Conservation (phyloP, 1,140 invertebrate species). For the Papilio xuthus region DNA sequence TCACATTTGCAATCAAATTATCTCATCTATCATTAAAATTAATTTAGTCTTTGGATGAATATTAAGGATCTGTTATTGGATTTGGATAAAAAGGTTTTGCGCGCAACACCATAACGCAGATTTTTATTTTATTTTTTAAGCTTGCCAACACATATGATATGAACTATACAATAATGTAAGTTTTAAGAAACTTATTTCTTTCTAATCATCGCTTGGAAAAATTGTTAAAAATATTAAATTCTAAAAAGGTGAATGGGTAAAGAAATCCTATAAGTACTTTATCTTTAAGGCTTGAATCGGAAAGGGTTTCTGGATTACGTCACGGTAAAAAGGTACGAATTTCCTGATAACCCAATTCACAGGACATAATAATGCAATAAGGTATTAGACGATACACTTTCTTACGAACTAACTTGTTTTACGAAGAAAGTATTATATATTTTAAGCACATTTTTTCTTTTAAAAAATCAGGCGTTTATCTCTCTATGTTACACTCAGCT, state of each 20-base stretch:
- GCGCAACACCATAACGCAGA: too few relatives aligned
- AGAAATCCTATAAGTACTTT: constrained; percentile 10
- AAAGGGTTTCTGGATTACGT: constrained; percentile 6
- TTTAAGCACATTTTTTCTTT: not conserved
- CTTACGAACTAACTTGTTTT: not conserved
- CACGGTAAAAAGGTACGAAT: constrained; percentile 22
- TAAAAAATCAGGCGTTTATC: too few relatives aligned
- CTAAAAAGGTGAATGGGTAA: not conserved
- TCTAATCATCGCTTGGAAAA: not conserved
- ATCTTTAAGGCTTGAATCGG: not conserved
- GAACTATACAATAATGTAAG: too few relatives aligned
- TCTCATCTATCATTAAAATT: too few relatives aligned
- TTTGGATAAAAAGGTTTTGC: too few relatives aligned
- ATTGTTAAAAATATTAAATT: not conserved
- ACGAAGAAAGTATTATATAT: not conserved
- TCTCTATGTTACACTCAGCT: too few relatives aligned
- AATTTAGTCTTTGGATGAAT: too few relatives aligned
- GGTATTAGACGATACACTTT: not conserved
- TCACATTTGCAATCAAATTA: too few relatives aligned
- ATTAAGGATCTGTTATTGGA: too few relatives aligned
- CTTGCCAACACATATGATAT: too few relatives aligned
- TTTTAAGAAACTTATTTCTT: not conserved
- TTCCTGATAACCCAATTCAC: constrained; percentile 11
- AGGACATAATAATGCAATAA: not conserved
- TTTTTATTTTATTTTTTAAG: too few relatives aligned